Base-by-base conservation (phyloP, 1,140 invertebrate species). In the Trigoniulus corallinus region DNA sequence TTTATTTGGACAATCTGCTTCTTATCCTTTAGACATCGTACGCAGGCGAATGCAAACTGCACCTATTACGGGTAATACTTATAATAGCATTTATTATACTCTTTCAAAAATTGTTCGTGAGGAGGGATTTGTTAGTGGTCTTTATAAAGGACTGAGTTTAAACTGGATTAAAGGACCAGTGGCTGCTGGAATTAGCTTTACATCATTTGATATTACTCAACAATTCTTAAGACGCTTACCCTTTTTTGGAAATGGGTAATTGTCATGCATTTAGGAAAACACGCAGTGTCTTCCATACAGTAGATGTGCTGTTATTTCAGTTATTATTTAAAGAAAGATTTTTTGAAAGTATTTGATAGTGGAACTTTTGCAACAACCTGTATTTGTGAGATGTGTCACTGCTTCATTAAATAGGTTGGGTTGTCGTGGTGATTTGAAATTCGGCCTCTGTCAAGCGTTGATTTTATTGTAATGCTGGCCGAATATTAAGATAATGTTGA, bases 131-230 rank as follows among this genome's bases (percentile, higher is more conserved):
- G 79, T 77, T 63, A 73, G 78, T 54, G 94, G 93, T 0, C 82
- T 97, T 60, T 99, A 89, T 72, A 99, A 99, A 72, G 95, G 94
- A 0, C 74, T 98, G 0, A 93, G 85, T 57, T 93, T 99, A 87
- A 98, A 98, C 71, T 98, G 92, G 89, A 81, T 98, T 1, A 98
- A 99, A 70, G 95, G 95, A 3, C 95, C 95, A 0, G 87, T 98
- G 42, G 88, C 93, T 1, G 92, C 94, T n/a, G 93, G 94, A 39
- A 91, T 97, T 54, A 95, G 89, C 64, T 99, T 98, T 71, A 84
- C 89, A 2, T 91, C 88, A 0, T 96, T 96, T 66, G 94, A 98
- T 66, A 67, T 77, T 21, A 79, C 86, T 24, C 79, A 79, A 54
- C 72, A 78, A 48, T 68, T 70, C 47, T 64, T 85, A 24, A 44